Conservation (phyloP, 1,140 invertebrate species). For the Sinonovacula constricta region DNA sequence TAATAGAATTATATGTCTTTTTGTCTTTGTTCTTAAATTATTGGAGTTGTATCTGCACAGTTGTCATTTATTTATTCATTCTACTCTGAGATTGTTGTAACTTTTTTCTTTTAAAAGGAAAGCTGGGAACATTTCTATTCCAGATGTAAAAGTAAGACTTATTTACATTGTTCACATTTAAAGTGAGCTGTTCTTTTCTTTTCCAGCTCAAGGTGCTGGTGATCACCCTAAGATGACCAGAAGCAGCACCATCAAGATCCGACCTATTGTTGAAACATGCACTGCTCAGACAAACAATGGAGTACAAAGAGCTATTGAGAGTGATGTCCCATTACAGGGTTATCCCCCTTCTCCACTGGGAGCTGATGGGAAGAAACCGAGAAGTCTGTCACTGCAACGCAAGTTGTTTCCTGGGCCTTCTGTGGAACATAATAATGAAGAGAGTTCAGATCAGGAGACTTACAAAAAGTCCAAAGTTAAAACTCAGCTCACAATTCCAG, state of each 20-base stretch:
- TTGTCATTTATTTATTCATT: too few relatives aligned
- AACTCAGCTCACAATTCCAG: slow-evolving; percentile 18
- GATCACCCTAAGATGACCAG: slow-evolving; percentile 21
- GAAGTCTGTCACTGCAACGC: slow-evolving; percentile 31
- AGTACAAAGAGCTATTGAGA: background rate
- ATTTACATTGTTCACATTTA: too few relatives aligned
- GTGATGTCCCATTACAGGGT: background rate
- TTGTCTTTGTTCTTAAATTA: too few relatives aligned
- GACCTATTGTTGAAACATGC: slow-evolving; percentile 25
- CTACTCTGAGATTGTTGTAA: too few relatives aligned
- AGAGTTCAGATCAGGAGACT: slow-evolving; percentile 29
- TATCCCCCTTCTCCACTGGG: slow-evolving; percentile 32
- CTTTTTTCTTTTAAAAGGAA: too few relatives aligned
- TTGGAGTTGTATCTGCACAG: too few relatives aligned
- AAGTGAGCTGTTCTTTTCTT: too few relatives aligned
- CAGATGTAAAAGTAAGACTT: too few relatives aligned
- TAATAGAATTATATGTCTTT: too few relatives aligned
- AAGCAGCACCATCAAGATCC: slow-evolving; percentile 44
- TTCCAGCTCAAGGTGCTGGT: slow-evolving; percentile 21
- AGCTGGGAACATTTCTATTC: too few relatives aligned
- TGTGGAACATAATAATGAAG: slow-evolving; percentile 13
- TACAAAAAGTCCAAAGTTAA: slow-evolving; percentile 17
- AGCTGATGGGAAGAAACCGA: slow-evolving; percentile 15
- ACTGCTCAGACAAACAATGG: slow-evolving; percentile 35
- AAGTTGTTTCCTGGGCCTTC: slow-evolving; percentile 28